Evolutionary conservation across 2,888 invertebrate species (phyloP), one percentile per base, ranked within the genome.

Genomic region (Dolichomitus sp.): DNA sequence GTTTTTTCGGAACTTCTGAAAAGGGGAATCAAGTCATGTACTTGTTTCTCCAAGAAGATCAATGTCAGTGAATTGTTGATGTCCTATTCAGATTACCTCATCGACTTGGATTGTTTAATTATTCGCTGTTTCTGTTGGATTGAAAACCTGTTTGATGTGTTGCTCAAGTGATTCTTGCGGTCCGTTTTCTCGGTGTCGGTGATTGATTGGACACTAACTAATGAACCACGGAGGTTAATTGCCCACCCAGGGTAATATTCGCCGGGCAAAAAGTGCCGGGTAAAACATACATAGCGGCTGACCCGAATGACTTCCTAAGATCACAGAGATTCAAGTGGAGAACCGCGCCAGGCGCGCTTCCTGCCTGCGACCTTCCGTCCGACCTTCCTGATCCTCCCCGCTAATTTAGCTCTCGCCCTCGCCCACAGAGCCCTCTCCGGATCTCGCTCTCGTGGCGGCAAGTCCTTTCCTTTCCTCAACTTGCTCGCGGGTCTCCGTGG

Each of bases 181-280:
- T 4, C 30, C 30, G 57, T 57, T 57, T 17, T 59, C 59, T 33
- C 17, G 33, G 59, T 59, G 61, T 45, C 68, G 78, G 50, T 90
- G 90, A 89, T 89, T 90, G 89, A 91, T 90, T 90, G 89, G 90
- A 87, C 87, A 83, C 88, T 89, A 89, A 91, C 90, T 91, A 90
- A 91, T 90, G 90, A 90, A 86, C 82, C 78, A 57, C 74, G 81
- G 66, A 68, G 80, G 87, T 88, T 91, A 91, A 91, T 91, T 90
- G 87, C 88, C 77, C 82, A 84, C 83, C 74, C 77, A 59, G 65
- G 78, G 88, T 88, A 89, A 89, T 87, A 88, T 88, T 89, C 87
- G 84, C 83, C 81, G 83, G 83, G 57, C 30, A 70, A 83, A 80
- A 76, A 68, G 57, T 19, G 50, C 61, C 65, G 66, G 76, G 78